Percentiles rank a stretch among this genome's conserved stretches.
Evolutionary conservation across 37 sponge, comb jelly and placozoan species (phyloP).

Genomic region (Petrosia ficiformis): DNA sequence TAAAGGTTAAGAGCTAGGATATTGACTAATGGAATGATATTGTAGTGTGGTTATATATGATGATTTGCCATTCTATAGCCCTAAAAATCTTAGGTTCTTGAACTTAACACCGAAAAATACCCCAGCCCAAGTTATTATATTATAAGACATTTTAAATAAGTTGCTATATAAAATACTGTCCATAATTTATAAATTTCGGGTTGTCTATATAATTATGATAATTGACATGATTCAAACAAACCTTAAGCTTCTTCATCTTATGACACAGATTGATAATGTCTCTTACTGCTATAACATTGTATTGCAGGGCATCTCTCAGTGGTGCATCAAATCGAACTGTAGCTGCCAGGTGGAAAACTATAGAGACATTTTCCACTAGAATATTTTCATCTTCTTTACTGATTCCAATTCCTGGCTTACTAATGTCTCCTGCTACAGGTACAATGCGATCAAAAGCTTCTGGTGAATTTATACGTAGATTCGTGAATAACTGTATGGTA

Average conservation of each 20-base stretch:
- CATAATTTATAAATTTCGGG: too few relatives aligned
- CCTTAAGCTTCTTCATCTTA: conserved; percentile 46
- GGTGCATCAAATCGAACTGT: conserved; percentile 82
- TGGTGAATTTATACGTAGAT: conserved; percentile 37
- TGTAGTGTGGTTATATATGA: too few relatives aligned
- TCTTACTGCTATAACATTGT: conserved; percentile 58
- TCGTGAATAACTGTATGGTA: conserved; percentile 63
- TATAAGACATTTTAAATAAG: too few relatives aligned
- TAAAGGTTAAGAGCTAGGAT: background rate
- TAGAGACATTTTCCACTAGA: conserved; percentile 55
- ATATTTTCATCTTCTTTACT: conserved; percentile 55
- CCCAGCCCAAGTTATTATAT: too few relatives aligned
- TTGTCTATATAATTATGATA: too few relatives aligned
- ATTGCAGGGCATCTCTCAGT: conserved; percentile 51
- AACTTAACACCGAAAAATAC: too few relatives aligned
- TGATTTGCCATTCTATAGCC: too few relatives aligned
- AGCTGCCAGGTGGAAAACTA: conserved; percentile 87
- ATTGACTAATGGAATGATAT: too few relatives aligned
- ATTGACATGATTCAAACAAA: background rate
- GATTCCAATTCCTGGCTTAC: conserved; percentile 40
- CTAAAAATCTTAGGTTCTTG: too few relatives aligned
- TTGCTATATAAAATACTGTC: too few relatives aligned
- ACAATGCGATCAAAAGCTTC: conserved; percentile 51
- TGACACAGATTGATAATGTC: conserved; percentile 40
- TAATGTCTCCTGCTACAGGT: conserved; percentile 59